Evolutionary conservation across 1,140 invertebrate species (phyloP).

Genomic region (Ceratoteleas bidentatus): DNA sequence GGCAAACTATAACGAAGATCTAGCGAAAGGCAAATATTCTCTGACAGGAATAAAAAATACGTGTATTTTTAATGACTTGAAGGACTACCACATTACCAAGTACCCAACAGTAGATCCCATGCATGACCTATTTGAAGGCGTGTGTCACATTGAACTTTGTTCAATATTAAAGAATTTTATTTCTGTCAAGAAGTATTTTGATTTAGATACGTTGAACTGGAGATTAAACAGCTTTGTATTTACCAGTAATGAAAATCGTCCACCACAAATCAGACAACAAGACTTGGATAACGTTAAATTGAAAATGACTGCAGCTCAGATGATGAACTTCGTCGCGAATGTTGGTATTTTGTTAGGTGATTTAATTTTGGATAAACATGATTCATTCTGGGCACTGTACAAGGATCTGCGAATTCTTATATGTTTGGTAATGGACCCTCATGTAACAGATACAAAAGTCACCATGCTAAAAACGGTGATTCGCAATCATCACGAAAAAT

Average conservation of each 20-base stretch:
- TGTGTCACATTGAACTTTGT: no score
- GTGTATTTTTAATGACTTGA: no score
- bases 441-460: background rate
- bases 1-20: no score
- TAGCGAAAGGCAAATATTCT: no score
- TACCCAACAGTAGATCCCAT: no score
- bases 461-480: background rate
- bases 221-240: conserved; percentile 1
- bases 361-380: background rate
- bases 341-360: conserved; percentile 18
- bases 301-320: conserved; percentile 30
- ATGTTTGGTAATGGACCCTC: conserved; percentile 2
- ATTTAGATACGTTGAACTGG: conserved; percentile 27
- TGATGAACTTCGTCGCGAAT: conserved; percentile 6
- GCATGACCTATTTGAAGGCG: no score
- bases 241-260: conserved; percentile 11
- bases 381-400: conserved; percentile 20
- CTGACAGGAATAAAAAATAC: no score
- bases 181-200: conserved; percentile 17
- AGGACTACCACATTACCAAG: no score
- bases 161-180: no score
- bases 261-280: conserved; percentile 4
- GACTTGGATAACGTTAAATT: conserved; percentile 8
- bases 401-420: conserved; percentile 5
- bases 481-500: background rate